Evolutionary conservation across 2,797 vertebrate species (phyloP).

Genomic region (Etheostoma perlongum): DNA sequence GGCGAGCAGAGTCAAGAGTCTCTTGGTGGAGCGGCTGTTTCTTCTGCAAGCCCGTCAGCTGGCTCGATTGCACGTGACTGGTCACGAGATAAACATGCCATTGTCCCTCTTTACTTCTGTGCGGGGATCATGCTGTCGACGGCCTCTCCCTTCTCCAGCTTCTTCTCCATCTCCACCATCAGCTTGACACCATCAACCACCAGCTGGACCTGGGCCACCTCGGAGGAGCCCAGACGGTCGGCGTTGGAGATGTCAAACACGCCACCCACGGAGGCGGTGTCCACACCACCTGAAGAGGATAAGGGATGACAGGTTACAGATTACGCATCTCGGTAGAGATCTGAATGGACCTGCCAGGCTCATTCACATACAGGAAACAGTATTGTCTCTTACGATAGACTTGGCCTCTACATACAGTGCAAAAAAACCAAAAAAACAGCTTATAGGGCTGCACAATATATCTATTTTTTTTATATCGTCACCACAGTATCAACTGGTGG

Average conservation of each 20-base stretch:
- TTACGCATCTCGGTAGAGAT: slow-evolving; percentile 41
- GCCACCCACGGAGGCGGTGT: slow-evolving; percentile 95
- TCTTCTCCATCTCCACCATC: slow-evolving; percentile 99
- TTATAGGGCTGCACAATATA: no score
- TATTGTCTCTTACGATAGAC: no score
- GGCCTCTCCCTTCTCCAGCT: slow-evolving; percentile 93
- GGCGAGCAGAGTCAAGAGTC: slow-evolving; percentile 82
- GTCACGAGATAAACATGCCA: slow-evolving; percentile 73
- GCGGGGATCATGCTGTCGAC: slow-evolving; percentile 96
- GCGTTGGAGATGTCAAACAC: slow-evolving; percentile 97
- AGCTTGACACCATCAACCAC: slow-evolving; percentile 98
- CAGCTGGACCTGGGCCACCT: slow-evolving; percentile 95
- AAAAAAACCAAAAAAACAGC: no score
- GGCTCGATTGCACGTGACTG: slow-evolving; percentile 70
- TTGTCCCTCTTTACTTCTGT: slow-evolving; percentile 88
- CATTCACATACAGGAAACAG: not conserved
- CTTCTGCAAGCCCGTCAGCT: slow-evolving; percentile 66
- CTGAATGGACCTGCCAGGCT: slow-evolving; percentile 18
- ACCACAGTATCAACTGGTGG: no score
- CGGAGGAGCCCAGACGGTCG: slow-evolving; percentile 94
- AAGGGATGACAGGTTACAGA: not conserved
- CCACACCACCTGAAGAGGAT: slow-evolving; percentile 89
- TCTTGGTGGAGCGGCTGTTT: slow-evolving; percentile 74
- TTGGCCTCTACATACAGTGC: no score
- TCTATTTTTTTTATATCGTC: no score